Evolutionary conservation across 2,888 invertebrate genomes (phyloP).

Genomic region (Rhaphigaster nebulosa): DNA sequence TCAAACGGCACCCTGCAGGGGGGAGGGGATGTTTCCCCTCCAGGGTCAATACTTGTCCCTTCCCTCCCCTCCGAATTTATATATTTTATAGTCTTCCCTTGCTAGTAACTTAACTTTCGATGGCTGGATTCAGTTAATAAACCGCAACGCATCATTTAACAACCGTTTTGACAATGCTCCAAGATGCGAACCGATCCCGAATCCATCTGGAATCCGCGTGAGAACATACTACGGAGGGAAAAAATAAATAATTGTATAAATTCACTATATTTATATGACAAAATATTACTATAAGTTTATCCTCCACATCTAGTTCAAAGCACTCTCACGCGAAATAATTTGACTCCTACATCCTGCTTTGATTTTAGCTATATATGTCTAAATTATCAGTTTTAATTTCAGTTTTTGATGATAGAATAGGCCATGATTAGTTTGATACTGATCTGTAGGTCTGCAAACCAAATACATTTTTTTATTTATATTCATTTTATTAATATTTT

Average conservation of each 20-base stretch:
- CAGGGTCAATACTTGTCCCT: conserved; percentile 15
- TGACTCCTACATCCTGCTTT: no score
- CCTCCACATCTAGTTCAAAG: no score
- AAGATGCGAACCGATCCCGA: neutral
- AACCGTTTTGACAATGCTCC: neutral
- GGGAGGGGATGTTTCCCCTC: neutral
- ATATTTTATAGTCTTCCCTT: conserved; percentile 17
- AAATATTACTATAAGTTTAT: no score
- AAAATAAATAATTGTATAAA: neutral
- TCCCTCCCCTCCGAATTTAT: neutral
- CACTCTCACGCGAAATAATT: no score
- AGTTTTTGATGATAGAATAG: no score
- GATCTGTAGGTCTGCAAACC: no score
- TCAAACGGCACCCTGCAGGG: neutral
- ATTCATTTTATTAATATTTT: no score
- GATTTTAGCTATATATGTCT: no score
- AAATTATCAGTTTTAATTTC: no score
- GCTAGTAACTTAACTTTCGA: neutral
- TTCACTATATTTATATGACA: neutral
- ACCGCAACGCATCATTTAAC: neutral
- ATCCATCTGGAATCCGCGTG: neutral
- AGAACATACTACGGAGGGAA: neutral
- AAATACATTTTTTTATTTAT: no score
- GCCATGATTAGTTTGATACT: no score
- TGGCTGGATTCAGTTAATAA: neutral